phyloP scores from a whole-genome alignment of 2,113 vertebrate genomes.

The Nyctibius bracteatus region DNA sequence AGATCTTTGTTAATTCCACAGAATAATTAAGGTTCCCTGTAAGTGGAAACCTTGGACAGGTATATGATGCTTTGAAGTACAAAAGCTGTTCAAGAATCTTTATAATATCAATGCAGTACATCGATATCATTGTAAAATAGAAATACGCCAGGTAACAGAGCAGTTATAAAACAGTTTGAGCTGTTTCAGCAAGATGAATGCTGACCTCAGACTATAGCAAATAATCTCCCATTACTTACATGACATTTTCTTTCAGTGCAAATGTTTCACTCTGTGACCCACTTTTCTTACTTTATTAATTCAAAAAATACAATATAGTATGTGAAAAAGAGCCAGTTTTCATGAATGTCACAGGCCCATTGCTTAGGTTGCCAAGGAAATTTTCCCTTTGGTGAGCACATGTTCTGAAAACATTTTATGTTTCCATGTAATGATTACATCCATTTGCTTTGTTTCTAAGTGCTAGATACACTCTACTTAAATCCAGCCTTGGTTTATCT shows the following conservation, averaged over 20 bases:
- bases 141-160: background rate
- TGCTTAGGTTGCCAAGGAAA: constrained; percentile 21
- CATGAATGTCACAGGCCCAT: background rate
- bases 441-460: constrained; percentile 9
- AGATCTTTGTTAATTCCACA: constrained; percentile 8
- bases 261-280: background rate
- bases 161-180: background rate
- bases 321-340: background rate
- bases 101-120: constrained; percentile 2
- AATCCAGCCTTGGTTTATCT: background rate
- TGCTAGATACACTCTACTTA: background rate
- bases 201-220: background rate
- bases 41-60: background rate
- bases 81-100: constrained; percentile 25
- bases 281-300: constrained; percentile 27
- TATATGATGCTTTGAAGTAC: background rate
- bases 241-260: constrained; percentile 10
- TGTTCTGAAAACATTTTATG: constrained; percentile 36
- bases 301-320: background rate
- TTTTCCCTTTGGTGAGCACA: constrained; percentile 34
- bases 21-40: constrained; percentile 29
- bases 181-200: background rate
- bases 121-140: background rate
- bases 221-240: constrained; percentile 7
- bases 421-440: constrained; percentile 19